A percentile compares a stretch with the other conserved stretches of the same genome.
phyloP scores from a whole-genome alignment of 2,797 vertebrate genomes.

The Champsocephalus gunnari region DNA sequence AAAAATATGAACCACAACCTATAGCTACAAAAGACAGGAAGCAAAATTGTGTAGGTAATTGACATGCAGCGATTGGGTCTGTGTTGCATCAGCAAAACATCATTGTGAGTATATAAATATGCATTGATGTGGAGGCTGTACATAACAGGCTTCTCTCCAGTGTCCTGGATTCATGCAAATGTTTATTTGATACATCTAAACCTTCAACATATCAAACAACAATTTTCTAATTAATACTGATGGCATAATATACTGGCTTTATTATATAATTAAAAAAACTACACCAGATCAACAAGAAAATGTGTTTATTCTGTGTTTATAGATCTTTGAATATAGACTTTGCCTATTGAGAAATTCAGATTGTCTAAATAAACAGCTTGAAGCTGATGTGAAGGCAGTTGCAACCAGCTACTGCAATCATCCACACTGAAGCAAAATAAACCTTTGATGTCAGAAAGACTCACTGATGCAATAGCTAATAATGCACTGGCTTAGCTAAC shows the following conservation, averaged over 20 bases:
- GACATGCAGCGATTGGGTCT: conserved; percentile 34
- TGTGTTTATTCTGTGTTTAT: not conserved
- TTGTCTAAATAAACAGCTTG: not conserved
- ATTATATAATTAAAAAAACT: not conserved
- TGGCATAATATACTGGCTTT: not conserved
- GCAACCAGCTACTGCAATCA: not conserved
- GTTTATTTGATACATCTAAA: conserved; percentile 28
- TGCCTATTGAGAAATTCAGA: not conserved
- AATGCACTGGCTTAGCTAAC: not conserved
- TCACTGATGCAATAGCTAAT: not conserved
- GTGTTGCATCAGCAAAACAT: conserved; percentile 53
- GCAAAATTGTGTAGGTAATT: conserved; percentile 18
- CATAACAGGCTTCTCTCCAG: conserved; percentile 38
- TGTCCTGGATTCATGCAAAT: conserved; percentile 39
- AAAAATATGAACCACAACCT: conserved; percentile 15
- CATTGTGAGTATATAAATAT: conserved; percentile 36
- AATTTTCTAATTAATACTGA: conserved; percentile 16
- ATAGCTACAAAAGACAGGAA: conserved; percentile 18
- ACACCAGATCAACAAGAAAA: not conserved
- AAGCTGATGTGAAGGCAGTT: not conserved
- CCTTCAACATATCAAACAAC: conserved; percentile 21
- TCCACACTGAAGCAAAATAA: not conserved
- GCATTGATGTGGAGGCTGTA: conserved; percentile 29
- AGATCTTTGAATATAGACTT: not conserved
- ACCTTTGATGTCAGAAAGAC: not conserved